A percentile compares a stretch with the other conserved stretches of the same genome.
These are phyloP conservation scores for Himalopsyche kuldschensis DNA, from an alignment of 2,888 invertebrate genomes.

Conservation along the genomic window DNA sequence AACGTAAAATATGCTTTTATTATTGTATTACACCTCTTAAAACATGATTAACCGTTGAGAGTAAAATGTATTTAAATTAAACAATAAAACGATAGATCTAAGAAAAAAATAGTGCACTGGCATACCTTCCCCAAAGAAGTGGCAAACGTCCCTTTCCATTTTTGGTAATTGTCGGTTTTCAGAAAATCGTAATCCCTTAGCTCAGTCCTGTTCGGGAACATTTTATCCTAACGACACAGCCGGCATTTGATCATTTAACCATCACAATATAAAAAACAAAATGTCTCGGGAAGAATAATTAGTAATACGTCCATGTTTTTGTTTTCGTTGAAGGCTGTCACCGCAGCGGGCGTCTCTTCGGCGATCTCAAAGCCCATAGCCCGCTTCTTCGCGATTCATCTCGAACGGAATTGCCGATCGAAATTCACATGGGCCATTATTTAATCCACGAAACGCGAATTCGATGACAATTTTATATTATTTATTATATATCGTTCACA, in stretches of 20 bases:
- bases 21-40: background rate
- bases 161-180: constrained; percentile 83
- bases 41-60: background rate
- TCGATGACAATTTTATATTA: background rate
- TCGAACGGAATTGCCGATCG: background rate
- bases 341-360: background rate
- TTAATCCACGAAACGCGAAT: background rate
- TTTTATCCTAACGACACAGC: constrained; percentile 19
- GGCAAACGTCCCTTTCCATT: constrained; percentile 92
- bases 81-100: background rate
- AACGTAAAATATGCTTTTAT: background rate
- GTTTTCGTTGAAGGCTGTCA: constrained; percentile 25
- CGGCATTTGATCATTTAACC: constrained; percentile 18
- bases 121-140: constrained; percentile 84
- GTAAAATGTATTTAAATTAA: background rate
- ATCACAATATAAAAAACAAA: constrained; percentile 7
- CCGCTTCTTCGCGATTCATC: constrained; percentile 2
- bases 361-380: background rate
- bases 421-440: background rate
- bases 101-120: background rate
- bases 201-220: constrained; percentile 59
- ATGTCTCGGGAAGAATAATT: constrained; percentile 2
- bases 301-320: constrained; percentile 22
- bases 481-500: background rate
- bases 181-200: constrained; percentile 77